A percentile compares a stretch with the other conserved stretches of the same genome.
phyloP scores from a whole-genome alignment of 2,113 vertebrate genomes.

The Fulica atra region DNA sequence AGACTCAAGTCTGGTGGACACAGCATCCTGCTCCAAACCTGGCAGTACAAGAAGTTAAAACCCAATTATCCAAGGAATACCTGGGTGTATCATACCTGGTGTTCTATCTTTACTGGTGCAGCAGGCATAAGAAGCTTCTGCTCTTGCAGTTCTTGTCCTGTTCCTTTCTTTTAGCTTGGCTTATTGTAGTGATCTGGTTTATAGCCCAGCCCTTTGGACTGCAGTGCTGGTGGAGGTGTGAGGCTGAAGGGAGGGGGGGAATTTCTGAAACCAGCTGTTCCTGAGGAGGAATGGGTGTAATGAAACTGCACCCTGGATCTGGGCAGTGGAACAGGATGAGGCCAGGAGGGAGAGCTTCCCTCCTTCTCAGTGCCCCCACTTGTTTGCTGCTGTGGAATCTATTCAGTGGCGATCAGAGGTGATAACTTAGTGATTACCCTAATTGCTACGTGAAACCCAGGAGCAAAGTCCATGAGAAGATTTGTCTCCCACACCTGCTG shows the following conservation, averaged over 20 bases:
- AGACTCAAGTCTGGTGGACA: not conserved
- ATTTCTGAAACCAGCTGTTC: not conserved
- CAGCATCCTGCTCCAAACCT: not conserved
- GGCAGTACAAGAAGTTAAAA: not conserved
- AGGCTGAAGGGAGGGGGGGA: not conserved
- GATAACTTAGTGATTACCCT: not conserved
- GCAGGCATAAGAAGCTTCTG: not conserved
- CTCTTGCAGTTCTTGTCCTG: not conserved
- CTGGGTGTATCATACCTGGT: not conserved
- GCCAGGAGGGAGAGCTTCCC: no score
- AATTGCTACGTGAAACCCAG: not conserved
- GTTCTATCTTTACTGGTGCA: not conserved
- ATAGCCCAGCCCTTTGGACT: not conserved
- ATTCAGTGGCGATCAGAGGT: not conserved
- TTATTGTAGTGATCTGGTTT: not conserved
- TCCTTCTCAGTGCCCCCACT: not conserved
- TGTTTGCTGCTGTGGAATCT: not conserved
- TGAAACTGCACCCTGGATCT: not conserved
- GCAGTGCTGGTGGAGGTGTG: not conserved
- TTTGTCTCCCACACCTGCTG: not conserved
- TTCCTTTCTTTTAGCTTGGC: not conserved
- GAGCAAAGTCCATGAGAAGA: not conserved
- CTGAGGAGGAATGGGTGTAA: not conserved
- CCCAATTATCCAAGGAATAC: not conserved
- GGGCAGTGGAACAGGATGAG: not conserved